phyloP scores from a whole-genome alignment of 2,888 invertebrate genomes.

The Acanthosoma haemorrhoidale region DNA sequence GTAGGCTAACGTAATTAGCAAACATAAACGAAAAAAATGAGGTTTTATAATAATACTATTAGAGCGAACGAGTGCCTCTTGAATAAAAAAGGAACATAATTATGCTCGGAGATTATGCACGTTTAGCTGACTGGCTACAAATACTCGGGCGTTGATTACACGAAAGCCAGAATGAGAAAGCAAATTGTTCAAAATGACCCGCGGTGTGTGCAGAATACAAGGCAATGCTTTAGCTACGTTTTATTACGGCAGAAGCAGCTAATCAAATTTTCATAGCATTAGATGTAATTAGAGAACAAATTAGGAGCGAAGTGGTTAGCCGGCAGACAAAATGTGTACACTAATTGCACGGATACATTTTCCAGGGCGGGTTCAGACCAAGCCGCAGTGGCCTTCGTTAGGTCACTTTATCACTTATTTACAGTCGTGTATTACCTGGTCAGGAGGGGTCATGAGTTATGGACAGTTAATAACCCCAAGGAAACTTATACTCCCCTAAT shows the following conservation, averaged over 20 bases:
- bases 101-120: no score
- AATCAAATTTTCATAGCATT: constrained; percentile 33
- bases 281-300: constrained; percentile 29
- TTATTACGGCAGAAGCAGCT: constrained; percentile 11
- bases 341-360: constrained; percentile 17
- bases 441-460: no score
- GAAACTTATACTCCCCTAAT: no score
- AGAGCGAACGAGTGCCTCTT: no score
- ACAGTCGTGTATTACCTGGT: neutral
- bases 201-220: neutral
- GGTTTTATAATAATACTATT: no score
- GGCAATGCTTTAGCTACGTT: neutral
- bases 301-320: constrained; percentile 16
- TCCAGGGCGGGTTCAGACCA: neutral
- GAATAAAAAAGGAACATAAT: no score
- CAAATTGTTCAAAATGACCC: constrained; percentile 1
- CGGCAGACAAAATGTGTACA: constrained; percentile 6
- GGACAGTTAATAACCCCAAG: no score
- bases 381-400: neutral
- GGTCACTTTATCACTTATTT: neutral
- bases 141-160: no score
- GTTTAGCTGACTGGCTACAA: no score
- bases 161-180: neutral
- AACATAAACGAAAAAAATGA: no score
- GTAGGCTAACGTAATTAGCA: no score